A percentile compares a stretch with the other conserved stretches of the same genome.
Evolutionary conservation across 2,113 vertebrate species (phyloP).

Genomic region (Colius striatus): DNA sequence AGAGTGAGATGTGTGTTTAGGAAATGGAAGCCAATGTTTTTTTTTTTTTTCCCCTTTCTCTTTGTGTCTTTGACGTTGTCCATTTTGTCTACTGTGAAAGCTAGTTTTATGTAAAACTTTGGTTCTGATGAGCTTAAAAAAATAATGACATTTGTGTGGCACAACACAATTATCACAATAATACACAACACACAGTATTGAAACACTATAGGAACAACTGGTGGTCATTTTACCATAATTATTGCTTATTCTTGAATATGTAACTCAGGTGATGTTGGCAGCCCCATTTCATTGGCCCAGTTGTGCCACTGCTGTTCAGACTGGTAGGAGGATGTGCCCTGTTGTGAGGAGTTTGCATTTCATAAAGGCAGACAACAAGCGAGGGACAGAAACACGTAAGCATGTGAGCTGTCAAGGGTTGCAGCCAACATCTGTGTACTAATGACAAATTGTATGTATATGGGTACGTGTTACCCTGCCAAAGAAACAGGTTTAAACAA

Average conservation of each 20-base stretch:
- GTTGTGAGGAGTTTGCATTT: background rate
- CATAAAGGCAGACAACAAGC: background rate
- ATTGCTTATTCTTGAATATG: background rate
- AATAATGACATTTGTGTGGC: background rate
- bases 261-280: background rate
- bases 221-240: background rate
- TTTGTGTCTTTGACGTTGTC: background rate
- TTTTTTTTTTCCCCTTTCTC: background rate
- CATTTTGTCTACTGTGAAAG: background rate
- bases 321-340: background rate
- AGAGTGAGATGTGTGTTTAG: background rate
- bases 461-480: background rate
- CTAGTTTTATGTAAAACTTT: background rate
- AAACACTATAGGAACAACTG: background rate
- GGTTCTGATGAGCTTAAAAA: no score
- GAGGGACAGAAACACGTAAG: background rate
- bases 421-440: background rate
- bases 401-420: background rate
- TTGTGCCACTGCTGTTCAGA: background rate
- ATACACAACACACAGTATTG: background rate
- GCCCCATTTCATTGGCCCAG: background rate
- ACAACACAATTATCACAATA: background rate
- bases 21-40: background rate
- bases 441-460: background rate
- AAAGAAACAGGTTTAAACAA: background rate